Percentiles rank a stretch among this genome's conserved stretches.
phyloP scores from a whole-genome alignment of 2,797 vertebrate species.

The Acanthornis magna region DNA sequence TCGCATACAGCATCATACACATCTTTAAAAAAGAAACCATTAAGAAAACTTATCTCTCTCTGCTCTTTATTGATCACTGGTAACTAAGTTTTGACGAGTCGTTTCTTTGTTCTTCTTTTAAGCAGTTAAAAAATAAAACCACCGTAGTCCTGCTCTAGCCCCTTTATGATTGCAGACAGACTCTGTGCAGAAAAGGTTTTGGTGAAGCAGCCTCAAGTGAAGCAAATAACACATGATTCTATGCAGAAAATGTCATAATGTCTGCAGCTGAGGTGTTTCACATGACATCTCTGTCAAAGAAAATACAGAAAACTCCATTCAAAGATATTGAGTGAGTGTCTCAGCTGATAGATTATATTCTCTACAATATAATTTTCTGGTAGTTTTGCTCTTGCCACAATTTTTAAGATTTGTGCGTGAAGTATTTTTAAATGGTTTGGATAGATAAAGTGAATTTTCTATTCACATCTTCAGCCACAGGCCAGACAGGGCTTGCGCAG shows the following conservation, averaged over 20 bases:
- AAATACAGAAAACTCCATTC: neutral
- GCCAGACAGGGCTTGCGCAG: neutral
- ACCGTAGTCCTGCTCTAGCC: neutral
- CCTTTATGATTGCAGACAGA: conserved; percentile 12
- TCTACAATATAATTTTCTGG: neutral
- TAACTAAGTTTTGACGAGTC: conserved; percentile 76
- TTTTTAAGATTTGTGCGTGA: neutral
- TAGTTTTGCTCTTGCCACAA: neutral
- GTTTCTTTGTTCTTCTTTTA: conserved; percentile 70
- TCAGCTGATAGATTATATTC: neutral
- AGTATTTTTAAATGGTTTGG: neutral
- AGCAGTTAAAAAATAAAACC: conserved; percentile 19
- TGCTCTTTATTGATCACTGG: conserved; percentile 82
- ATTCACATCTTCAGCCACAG: neutral
- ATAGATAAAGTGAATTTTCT: neutral
- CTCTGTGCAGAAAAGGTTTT: neutral
- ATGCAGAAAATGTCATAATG: neutral
- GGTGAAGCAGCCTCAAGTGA: neutral
- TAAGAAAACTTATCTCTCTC: conserved; percentile 72
- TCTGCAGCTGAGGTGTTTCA: neutral
- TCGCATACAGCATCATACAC: conserved; percentile 81
- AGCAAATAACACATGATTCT: neutral
- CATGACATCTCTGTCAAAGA: neutral
- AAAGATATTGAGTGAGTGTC: neutral
- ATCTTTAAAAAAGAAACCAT: conserved; percentile 80